phyloP scores from a whole-genome alignment of 2,797 vertebrate species.

The Eidolon dupreanum region DNA sequence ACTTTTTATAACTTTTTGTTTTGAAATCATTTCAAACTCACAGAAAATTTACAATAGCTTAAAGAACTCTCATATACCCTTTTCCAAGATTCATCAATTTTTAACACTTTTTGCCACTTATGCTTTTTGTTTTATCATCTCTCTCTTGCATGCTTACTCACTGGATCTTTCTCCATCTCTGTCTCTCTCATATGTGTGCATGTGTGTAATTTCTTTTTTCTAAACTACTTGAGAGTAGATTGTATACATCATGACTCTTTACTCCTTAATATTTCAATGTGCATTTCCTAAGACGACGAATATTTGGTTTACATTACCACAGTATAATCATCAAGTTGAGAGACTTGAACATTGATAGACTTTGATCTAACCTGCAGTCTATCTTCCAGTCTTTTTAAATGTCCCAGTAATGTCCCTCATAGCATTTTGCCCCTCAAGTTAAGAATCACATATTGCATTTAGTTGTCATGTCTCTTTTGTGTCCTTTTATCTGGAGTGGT shows the following conservation, averaged over 20 bases:
- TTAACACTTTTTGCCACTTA: background rate
- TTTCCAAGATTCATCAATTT: background rate
- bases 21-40: conserved; percentile 1
- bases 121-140: background rate
- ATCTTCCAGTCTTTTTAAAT: background rate
- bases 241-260: background rate
- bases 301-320: background rate
- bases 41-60: background rate
- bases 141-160: background rate
- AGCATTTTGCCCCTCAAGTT: background rate
- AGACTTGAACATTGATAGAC: background rate
- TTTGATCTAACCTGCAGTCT: background rate
- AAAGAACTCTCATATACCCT: background rate
- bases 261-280: background rate
- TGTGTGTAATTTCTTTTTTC: conserved; percentile 9
- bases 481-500: background rate
- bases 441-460: background rate
- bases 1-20: background rate
- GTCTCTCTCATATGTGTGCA: background rate
- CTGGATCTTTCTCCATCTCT: background rate
- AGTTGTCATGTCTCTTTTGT: background rate
- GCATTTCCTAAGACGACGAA: background rate
- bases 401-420: background rate
- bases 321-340: background rate
- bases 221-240: background rate